Conservation (phyloP, 2,113 vertebrate species). For the Donacobius atricapilla region DNA sequence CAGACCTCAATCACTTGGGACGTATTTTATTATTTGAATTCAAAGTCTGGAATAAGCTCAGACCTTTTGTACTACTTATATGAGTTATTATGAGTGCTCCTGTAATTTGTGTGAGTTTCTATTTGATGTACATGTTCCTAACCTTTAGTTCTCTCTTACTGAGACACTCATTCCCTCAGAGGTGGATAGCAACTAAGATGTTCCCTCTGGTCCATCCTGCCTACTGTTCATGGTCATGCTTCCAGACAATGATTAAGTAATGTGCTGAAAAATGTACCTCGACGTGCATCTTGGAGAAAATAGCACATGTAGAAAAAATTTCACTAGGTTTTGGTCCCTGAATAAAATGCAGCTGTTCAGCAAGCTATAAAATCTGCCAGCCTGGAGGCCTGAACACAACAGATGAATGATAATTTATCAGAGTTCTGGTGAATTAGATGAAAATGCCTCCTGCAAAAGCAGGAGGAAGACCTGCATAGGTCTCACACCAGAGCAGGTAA, state of each 20-base stretch:
- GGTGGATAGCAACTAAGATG: neutral
- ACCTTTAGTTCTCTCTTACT: slow-evolving; percentile 43
- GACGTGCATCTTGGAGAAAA: slow-evolving; percentile 49
- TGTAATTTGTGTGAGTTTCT: neutral
- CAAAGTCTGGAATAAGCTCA: neutral
- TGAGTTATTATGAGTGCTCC: neutral
- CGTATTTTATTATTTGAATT: neutral
- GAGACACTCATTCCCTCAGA: slow-evolving; percentile 19
- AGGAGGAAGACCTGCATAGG: neutral
- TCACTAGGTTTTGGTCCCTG: neutral
- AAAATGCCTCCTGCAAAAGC: neutral
- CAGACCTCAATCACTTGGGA: neutral
- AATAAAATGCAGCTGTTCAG: neutral
- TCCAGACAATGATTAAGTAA: slow-evolving; percentile 35
- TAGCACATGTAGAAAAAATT: neutral
- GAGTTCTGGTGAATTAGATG: neutral
- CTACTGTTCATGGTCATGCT: slow-evolving; percentile 19
- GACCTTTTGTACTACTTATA: neutral
- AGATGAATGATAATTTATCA: neutral
- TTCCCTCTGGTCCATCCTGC: neutral
- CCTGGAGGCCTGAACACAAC: neutral
- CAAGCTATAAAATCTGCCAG: neutral
- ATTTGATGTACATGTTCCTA: neutral
- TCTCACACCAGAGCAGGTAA: neutral
- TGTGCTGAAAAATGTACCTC: neutral